Conservation (phyloP, 2,797 vertebrate genomes). For the Epinephelus malabaricus region DNA sequence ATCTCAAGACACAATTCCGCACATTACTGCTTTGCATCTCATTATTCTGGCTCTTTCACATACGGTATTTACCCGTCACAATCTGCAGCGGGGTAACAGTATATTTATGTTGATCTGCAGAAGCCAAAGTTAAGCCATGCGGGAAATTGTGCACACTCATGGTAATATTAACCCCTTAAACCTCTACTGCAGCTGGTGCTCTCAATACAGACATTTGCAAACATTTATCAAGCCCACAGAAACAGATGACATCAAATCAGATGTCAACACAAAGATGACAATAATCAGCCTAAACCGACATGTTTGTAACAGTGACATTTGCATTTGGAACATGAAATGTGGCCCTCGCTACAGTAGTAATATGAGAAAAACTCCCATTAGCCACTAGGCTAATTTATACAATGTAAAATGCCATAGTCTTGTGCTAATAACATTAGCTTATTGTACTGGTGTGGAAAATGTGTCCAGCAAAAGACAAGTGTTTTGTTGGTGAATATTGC, state of each 20-base stretch:
- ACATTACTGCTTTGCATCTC: slow-evolving; percentile 63
- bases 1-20: slow-evolving; percentile 53
- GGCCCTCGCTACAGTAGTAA: too few relatives aligned
- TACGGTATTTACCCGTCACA: slow-evolving; percentile 23
- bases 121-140: slow-evolving; percentile 25
- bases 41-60: slow-evolving; percentile 56
- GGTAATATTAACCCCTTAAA: slow-evolving; percentile 2
- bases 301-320: too few relatives aligned
- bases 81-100: slow-evolving; percentile 18
- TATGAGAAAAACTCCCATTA: too few relatives aligned
- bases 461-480: too few relatives aligned
- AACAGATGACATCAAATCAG: neutral
- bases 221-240: neutral
- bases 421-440: too few relatives aligned
- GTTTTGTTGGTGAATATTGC: too few relatives aligned
- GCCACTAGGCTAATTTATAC: too few relatives aligned
- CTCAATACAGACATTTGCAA: neutral
- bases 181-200: neutral
- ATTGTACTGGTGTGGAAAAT: too few relatives aligned
- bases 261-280: too few relatives aligned
- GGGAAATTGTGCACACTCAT: neutral
- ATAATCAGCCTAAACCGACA: too few relatives aligned
- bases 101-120: slow-evolving; percentile 46
- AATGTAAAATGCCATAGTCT: too few relatives aligned
- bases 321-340: too few relatives aligned